Percentiles rank a stretch among this genome's conserved stretches.
Evolutionary conservation across 2,113 vertebrate species (phyloP).

Genomic region (Coturnix japonica): DNA sequence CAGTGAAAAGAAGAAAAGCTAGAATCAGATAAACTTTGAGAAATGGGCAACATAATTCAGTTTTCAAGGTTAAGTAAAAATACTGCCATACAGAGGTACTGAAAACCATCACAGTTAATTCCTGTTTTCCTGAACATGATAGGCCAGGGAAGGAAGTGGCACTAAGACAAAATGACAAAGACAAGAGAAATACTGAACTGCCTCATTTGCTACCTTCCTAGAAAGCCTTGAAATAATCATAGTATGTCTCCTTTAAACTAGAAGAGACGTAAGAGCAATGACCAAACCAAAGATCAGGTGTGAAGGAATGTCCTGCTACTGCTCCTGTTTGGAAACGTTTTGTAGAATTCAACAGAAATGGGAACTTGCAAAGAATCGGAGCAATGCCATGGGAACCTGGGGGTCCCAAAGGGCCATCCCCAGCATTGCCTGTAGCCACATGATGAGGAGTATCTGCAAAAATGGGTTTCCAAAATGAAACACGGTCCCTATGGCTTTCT

Average conservation of each 20-base stretch:
- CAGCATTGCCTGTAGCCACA: not conserved
- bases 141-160: accelerated
- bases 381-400: not conserved
- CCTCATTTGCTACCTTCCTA: too few species aligned
- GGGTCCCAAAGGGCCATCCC: not conserved
- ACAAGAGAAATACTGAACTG: not conserved
- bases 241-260: not conserved
- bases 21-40: not conserved
- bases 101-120: not conserved
- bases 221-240: not conserved
- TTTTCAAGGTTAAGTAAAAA: not conserved
- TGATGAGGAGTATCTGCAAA: not conserved
- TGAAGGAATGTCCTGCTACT: not conserved
- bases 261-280: accelerated
- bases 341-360: not conserved
- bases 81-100: not conserved
- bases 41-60: not conserved
- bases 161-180: not conserved
- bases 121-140: not conserved
- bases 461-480: not conserved
- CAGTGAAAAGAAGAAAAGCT: not conserved
- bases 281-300: not conserved
- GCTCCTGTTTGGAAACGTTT: accelerated
- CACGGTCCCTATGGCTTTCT: not conserved
- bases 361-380: not conserved